Percentiles rank a stretch among this genome's conserved stretches.
phyloP scores from a whole-genome alignment of 37 sponge, comb jelly and placozoan species.

The Crambe crambe region DNA sequence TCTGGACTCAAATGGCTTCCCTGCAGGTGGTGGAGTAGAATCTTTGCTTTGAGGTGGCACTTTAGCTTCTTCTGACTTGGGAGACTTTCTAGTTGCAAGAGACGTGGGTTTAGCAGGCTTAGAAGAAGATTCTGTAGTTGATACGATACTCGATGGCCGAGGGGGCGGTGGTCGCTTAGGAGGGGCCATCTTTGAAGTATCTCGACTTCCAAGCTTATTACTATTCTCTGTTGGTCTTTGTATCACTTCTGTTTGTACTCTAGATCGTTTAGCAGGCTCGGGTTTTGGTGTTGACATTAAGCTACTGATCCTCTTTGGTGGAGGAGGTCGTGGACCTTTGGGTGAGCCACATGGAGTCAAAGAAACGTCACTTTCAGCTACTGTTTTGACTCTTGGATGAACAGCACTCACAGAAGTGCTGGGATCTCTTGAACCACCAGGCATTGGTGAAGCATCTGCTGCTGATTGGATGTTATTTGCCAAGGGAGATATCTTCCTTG shows the following conservation, averaged over 20 bases:
- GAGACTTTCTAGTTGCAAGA: neutral
- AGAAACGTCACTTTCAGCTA: slow-evolving; percentile 3
- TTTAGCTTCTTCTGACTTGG: neutral
- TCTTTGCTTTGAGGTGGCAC: neutral
- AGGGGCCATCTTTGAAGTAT: slow-evolving; percentile 5
- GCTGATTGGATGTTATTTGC: no score
- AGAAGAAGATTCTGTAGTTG: neutral
- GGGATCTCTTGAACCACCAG: neutral
- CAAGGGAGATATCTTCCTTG: neutral
- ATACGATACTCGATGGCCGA: slow-evolving; percentile 9
- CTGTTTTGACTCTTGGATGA: neutral
- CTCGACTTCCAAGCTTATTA: no score
- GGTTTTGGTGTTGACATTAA: neutral
- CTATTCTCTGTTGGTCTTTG: neutral
- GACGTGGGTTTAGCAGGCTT: neutral
- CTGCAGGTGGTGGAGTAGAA: neutral
- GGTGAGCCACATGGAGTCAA: slow-evolving; percentile 3
- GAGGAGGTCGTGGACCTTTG: slow-evolving; percentile 26
- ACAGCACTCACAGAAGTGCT: neutral
- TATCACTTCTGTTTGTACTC: neutral
- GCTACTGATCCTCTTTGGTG: slow-evolving; percentile 22
- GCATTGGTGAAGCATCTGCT: no score
- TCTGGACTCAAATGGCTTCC: neutral
- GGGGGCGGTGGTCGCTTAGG: slow-evolving; percentile 43
- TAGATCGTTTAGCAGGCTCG: neutral